Conservation (phyloP, 2,888 invertebrate species). For the Aspidiotus rigidus region DNA sequence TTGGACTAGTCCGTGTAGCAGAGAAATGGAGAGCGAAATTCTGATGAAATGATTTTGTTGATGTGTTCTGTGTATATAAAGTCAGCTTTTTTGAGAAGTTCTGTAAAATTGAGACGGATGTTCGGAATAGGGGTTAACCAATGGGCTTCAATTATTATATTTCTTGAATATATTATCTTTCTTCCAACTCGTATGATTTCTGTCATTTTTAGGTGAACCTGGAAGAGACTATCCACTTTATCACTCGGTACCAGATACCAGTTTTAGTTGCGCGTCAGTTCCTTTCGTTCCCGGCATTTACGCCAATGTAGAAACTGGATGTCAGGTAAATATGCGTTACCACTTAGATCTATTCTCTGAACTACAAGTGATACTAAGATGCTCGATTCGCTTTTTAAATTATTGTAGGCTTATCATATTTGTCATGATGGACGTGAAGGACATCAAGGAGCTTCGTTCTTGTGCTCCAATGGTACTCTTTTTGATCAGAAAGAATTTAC, state of each 20-base stretch:
- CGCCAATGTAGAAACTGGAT: slow-evolving; percentile 80
- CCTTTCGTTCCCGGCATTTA: slow-evolving; percentile 79
- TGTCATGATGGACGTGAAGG: slow-evolving; percentile 81
- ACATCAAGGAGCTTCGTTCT: slow-evolving; percentile 61
- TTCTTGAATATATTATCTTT: no score
- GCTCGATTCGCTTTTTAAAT: slow-evolving; percentile 35
- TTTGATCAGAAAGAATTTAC: slow-evolving; percentile 78
- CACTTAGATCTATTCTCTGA: background rate
- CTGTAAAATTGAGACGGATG: no score
- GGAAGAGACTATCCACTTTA: slow-evolving; percentile 75
- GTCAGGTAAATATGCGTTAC: slow-evolving; percentile 53
- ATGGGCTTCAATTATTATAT: no score
- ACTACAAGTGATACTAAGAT: background rate
- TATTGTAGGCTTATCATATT: slow-evolving; percentile 66
- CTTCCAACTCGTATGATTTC: no score
- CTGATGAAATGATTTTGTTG: no score
- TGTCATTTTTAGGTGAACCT: slow-evolving; percentile 42
- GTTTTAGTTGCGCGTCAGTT: slow-evolving; percentile 67
- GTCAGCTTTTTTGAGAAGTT: no score
- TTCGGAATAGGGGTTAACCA: no score
- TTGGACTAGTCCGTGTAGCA: no score
- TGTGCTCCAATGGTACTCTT: slow-evolving; percentile 77
- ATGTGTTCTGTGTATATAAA: no score
- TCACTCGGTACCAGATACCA: slow-evolving; percentile 65
- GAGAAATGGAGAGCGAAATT: no score